phyloP scores from a whole-genome alignment of 2,113 vertebrate genomes.

The Rhinopomastus cyanomelas region DNA sequence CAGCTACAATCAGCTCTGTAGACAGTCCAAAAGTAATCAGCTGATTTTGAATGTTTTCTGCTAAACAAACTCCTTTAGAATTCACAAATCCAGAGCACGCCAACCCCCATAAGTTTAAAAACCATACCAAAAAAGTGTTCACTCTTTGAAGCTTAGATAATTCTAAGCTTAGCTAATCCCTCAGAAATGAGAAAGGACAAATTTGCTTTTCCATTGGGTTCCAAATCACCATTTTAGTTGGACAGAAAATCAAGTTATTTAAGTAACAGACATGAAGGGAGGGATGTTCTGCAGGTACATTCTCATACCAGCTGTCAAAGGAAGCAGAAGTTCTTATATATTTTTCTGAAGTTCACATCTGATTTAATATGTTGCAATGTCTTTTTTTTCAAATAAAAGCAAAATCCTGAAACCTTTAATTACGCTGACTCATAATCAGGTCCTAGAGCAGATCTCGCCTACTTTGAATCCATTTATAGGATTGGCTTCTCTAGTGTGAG shows the following conservation, averaged over 20 bases:
- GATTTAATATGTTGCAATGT: not conserved
- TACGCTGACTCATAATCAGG: conserved; percentile 33
- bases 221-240: not conserved
- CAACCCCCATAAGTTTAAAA: not conserved
- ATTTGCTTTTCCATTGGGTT: not conserved
- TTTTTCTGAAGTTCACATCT: not conserved
- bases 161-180: no score
- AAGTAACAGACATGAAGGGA: not conserved
- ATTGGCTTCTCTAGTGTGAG: not conserved
- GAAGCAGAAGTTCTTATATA: not conserved
- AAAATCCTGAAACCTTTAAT: not conserved
- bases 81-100: not conserved
- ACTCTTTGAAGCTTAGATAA: not conserved
- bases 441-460: conserved; percentile 28
- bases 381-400: not conserved
- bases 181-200: not conserved
- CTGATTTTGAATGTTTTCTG: not conserved
- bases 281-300: not conserved
- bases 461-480: conserved; percentile 44
- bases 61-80: not conserved
- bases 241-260: not conserved
- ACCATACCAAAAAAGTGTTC: not conserved
- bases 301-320: not conserved
- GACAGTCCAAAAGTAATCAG: not conserved
- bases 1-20: not conserved